phyloP scores from a whole-genome alignment of 2,888 invertebrate genomes.

The Leptinotarsa haldemani region DNA sequence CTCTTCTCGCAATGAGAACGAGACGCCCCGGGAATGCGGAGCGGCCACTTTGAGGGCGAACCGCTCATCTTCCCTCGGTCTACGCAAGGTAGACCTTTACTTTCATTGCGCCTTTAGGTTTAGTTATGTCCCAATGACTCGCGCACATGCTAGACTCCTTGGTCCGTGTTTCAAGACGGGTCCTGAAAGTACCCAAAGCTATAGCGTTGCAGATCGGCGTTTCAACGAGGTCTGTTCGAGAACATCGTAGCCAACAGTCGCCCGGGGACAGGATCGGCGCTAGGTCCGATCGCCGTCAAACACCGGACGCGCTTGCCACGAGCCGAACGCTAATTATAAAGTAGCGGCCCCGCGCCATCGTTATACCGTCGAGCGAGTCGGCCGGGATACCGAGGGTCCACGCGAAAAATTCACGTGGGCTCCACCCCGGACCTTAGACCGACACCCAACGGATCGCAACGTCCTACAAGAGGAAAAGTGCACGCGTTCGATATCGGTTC shows the following conservation, averaged over 20 bases:
- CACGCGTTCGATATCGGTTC: constrained; percentile 10
- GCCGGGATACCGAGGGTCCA: constrained; percentile 40
- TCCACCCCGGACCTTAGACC: constrained; percentile 62
- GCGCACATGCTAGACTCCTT: constrained; percentile 80
- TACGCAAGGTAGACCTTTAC: constrained; percentile 66
- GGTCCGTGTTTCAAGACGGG: constrained; percentile 85
- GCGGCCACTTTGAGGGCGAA: constrained; percentile 56
- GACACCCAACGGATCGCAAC: constrained; percentile 68
- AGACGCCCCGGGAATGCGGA: constrained; percentile 68
- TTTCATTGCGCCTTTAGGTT: constrained; percentile 64
- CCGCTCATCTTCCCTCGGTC: constrained; percentile 64
- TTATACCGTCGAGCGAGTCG: constrained; percentile 46
- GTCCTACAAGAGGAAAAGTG: constrained; percentile 68
- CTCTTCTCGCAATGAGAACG: constrained; percentile 55
- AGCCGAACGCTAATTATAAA: constrained; percentile 41
- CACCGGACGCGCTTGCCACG: constrained; percentile 54
- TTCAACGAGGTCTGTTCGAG: constrained; percentile 47
- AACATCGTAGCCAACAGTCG: constrained; percentile 35
- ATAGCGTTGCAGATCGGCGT: constrained; percentile 60
- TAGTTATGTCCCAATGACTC: constrained; percentile 60
- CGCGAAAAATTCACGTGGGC: constrained; percentile 37
- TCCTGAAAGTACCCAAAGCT: constrained; percentile 67
- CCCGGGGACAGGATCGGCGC: constrained; percentile 38
- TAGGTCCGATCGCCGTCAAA: constrained; percentile 52
- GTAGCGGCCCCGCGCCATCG: constrained; percentile 15